phyloP scores from a whole-genome alignment of 2,113 vertebrate species.

The Hiodon alosoides region DNA sequence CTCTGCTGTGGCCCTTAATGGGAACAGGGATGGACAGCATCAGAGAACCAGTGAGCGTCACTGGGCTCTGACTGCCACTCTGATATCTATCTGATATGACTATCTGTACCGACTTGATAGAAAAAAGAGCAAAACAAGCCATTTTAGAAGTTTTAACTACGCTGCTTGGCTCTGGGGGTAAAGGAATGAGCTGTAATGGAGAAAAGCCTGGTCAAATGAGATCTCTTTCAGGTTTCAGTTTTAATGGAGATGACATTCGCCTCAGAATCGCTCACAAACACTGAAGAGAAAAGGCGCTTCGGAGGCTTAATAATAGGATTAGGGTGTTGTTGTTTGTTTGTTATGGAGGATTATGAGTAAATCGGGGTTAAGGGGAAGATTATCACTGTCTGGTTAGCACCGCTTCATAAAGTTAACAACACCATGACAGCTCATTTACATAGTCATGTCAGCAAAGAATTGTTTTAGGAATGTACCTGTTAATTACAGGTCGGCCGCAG shows the following conservation, averaged over 20 bases:
- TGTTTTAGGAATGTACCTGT: slow-evolving; percentile 64
- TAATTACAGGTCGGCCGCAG: slow-evolving; percentile 67
- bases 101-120: slow-evolving; percentile 10
- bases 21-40: slow-evolving; percentile 58
- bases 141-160: slow-evolving; percentile 12
- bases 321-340: slow-evolving; percentile 66
- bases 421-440: slow-evolving; percentile 68
- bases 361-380: slow-evolving; percentile 62
- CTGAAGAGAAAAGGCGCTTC: slow-evolving; percentile 36
- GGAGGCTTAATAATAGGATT: slow-evolving; percentile 59
- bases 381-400: slow-evolving; percentile 59
- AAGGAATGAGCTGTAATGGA: no score
- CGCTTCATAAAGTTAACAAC: slow-evolving; percentile 62
- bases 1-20: slow-evolving; percentile 52
- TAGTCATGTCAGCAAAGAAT: slow-evolving; percentile 63
- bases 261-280: slow-evolving; percentile 39
- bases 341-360: slow-evolving; percentile 63
- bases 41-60: slow-evolving; percentile 43
- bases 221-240: slow-evolving; percentile 19
- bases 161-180: slow-evolving; percentile 1
- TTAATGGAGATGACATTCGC: slow-evolving; percentile 55
- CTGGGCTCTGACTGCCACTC: slow-evolving; percentile 26
- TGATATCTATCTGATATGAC: slow-evolving; percentile 8
- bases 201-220: slow-evolving; percentile 12
- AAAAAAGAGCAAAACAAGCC: slow-evolving; percentile 6